Evolutionary conservation across 2,888 invertebrate genomes (phyloP), one percentile per base, ranked within the genome.

Genomic region (Blera fallax): DNA sequence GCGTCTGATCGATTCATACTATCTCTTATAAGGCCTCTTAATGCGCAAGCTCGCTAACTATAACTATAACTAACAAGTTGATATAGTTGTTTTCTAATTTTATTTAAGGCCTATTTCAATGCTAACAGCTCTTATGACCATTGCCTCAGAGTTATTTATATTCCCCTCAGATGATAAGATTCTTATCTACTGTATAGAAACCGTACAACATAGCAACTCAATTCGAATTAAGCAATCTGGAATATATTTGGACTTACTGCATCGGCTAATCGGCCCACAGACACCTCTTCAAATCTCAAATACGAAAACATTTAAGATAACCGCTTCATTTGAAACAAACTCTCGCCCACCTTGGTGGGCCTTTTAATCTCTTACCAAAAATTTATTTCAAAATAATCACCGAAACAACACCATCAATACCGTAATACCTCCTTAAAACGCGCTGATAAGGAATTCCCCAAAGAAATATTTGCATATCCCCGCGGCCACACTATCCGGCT

Each of bases 331-430:
- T 3, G 2, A 29, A 40, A 1, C 14, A 16, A 74, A 34, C 73
- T 14, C 2, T 58, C 14, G 24, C 11, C 8, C 18, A 50, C 48
- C 74, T 16, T 81, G 81, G 56, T 69, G 54, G 81, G 62, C 37
- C 69, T 56, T 45, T 21, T 54, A 70, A 81, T 81, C 76, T 43
- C 69, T 10, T 6, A 56, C 45, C 21, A 65, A 77, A 65, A 77
- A 82, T 77, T 82, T 65, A 65, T 82, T 82, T 45, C 52, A 43
- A 43, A 70, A 52, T 43, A 64, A 74, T 74, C 74, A 64, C 58
- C 43, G 10, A 45, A 81, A 69, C 76, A 81, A 81, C 62, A 56
- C 62, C 58, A 64, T 81, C 50, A 74, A 69, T 48, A 50, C 32
- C 62, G 62, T 76, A 70, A 76, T 73, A n/a, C 56, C 29, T 56